A percentile compares a stretch with the other conserved stretches of the same genome.
These are phyloP conservation scores for Lysandra bellargus DNA, from an alignment of 2,888 invertebrate species.

Conservation along the genomic window DNA sequence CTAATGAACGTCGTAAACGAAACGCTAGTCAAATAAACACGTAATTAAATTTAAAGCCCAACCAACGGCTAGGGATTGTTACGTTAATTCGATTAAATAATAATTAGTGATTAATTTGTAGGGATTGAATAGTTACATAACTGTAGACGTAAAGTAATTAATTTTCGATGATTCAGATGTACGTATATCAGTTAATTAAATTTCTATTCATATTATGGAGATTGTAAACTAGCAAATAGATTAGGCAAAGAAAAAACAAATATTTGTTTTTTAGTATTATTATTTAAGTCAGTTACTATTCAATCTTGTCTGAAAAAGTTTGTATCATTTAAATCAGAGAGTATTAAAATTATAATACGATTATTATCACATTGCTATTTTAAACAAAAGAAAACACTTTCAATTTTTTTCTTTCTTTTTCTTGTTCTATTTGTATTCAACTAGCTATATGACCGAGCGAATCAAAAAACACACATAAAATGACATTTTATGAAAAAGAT, in stretches of 20 bases:
- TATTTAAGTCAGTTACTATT: not conserved
- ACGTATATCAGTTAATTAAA: not conserved
- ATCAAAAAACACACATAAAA: too few relatives aligned
- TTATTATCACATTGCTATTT: not conserved
- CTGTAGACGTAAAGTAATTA: not conserved
- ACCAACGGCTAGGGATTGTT: not conserved
- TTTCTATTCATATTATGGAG: not conserved
- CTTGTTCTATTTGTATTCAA: not conserved
- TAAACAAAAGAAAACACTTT: not conserved
- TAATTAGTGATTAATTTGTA: not conserved
- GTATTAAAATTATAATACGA: not conserved
- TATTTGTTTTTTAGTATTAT: too few relatives aligned
- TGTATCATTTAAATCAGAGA: not conserved
- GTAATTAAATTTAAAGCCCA: slow-evolving; percentile 6
- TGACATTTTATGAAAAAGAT: too few relatives aligned
- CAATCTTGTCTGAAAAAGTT: not conserved
- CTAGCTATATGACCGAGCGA: too few relatives aligned
- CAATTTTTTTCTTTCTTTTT: not conserved
- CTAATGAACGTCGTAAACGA: slow-evolving; percentile 11
- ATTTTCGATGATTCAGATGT: not conserved
- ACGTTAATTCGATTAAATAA: slow-evolving; percentile 10
- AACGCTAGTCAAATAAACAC: slow-evolving; percentile 21
- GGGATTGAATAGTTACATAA: not conserved
- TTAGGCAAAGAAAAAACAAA: not conserved
- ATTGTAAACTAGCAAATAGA: not conserved